Conservation (phyloP, 2,888 invertebrate genomes). For the Drosophila lacicola region DNA sequence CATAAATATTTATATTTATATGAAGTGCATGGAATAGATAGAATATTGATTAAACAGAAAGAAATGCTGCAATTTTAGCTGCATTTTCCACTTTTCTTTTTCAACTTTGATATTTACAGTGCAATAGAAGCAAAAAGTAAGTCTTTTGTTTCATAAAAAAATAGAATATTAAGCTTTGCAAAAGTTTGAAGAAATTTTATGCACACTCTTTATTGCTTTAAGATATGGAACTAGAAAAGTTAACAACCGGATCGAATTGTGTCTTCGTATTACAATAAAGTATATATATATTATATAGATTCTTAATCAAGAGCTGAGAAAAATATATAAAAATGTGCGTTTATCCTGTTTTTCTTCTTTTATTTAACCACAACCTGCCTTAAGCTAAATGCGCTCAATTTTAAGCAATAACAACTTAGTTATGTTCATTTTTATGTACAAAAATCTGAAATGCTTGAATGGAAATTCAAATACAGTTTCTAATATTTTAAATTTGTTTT, state of each 20-base stretch:
- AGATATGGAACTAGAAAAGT: too few relatives aligned
- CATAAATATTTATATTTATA: conserved; percentile 39
- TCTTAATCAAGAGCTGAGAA: too few relatives aligned
- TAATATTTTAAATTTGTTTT: background rate
- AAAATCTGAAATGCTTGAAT: background rate
- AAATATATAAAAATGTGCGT: too few relatives aligned
- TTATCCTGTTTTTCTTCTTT: too few relatives aligned
- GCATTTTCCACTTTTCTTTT: background rate
- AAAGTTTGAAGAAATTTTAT: too few relatives aligned
- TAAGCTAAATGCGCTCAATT: background rate
- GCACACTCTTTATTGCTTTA: too few relatives aligned
- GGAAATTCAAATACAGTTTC: background rate
- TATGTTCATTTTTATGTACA: background rate
- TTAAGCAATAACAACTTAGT: background rate
- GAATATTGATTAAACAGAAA: background rate
- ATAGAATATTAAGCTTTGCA: too few relatives aligned
- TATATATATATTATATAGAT: too few relatives aligned
- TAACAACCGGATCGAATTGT: too few relatives aligned
- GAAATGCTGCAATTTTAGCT: background rate
- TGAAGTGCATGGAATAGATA: conserved; percentile 2
- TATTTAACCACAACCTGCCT: too few relatives aligned
- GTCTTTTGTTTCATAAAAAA: too few relatives aligned
- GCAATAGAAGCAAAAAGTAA: background rate
- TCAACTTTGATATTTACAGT: background rate
- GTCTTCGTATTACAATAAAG: too few relatives aligned